A percentile compares a stretch with the other conserved stretches of the same genome.
These are phyloP conservation scores for Hipposideros armiger DNA, from an alignment of 2,113 vertebrate species.

Conservation along the genomic window DNA sequence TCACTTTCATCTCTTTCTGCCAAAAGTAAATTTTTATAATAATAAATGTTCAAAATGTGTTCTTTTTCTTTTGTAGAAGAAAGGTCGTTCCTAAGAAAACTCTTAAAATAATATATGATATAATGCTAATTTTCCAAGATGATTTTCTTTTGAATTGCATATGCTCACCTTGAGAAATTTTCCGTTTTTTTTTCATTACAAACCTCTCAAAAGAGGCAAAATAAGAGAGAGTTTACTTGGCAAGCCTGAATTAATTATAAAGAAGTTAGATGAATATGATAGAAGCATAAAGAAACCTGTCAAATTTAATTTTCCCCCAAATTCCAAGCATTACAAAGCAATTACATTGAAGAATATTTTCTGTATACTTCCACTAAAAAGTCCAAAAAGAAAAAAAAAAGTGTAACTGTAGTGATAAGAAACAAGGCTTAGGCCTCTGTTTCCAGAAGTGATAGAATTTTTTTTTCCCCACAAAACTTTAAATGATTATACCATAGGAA, in stretches of 20 bases:
- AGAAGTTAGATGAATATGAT: constrained; percentile 55
- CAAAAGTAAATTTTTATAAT: not conserved
- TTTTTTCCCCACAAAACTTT: not conserved
- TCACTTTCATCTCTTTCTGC: not conserved
- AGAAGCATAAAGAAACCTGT: constrained; percentile 51
- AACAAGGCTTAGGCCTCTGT: not conserved
- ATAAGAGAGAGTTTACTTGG: constrained; percentile 34
- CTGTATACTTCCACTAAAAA: constrained; percentile 51
- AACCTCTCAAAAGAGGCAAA: constrained; percentile 61
- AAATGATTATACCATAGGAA: constrained; percentile 22
- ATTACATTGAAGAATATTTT: constrained; percentile 33
- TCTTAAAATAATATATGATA: constrained; percentile 55
- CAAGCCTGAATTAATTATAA: constrained; percentile 65
- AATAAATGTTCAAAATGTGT: not conserved
- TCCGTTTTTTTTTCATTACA: constrained; percentile 60
- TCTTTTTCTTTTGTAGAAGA: not conserved
- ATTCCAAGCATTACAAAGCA: constrained; percentile 15
- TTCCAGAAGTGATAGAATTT: not conserved
- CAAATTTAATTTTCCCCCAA: constrained; percentile 62
- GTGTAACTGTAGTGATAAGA: not conserved
- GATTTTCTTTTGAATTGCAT: constrained; percentile 57
- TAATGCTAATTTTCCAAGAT: constrained; percentile 47
- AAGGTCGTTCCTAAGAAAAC: constrained; percentile 13
- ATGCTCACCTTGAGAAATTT: constrained; percentile 52
- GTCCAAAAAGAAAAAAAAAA: constrained; percentile 11